phyloP scores from a whole-genome alignment of 2,888 invertebrate genomes.

The Agrochola circellaris region DNA sequence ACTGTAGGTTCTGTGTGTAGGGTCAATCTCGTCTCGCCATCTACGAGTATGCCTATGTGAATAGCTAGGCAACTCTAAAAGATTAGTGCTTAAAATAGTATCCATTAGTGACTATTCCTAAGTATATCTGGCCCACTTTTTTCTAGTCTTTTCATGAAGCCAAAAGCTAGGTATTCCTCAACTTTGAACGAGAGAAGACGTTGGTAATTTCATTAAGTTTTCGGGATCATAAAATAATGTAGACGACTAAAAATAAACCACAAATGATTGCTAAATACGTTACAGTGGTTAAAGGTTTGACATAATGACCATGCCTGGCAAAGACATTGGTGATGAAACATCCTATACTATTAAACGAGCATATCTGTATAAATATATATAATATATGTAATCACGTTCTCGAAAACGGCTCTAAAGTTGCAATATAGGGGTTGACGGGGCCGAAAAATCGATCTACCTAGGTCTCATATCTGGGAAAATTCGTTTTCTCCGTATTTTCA shows the following conservation, averaged over 20 bases:
- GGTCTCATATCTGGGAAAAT: no score
- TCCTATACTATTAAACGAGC: no score
- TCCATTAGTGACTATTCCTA: neutral
- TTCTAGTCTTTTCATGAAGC: neutral
- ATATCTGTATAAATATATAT: no score
- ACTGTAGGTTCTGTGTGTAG: neutral
- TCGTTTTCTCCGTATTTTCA: no score
- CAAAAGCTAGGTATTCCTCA: neutral
- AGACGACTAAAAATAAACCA: neutral
- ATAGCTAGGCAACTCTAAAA: neutral
- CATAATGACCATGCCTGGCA: neutral
- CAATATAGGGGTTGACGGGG: no score
- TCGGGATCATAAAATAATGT: neutral
- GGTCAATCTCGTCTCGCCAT: slow-evolving; percentile 15
- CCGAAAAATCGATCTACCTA: no score
- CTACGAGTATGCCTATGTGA: neutral
- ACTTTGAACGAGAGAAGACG: neutral
- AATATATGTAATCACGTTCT: no score
- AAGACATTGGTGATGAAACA: neutral
- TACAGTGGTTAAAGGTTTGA: neutral
- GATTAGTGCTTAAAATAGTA: neutral
- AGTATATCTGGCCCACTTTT: neutral
- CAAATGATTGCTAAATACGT: no score
- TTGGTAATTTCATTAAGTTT: neutral
- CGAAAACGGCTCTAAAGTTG: no score